Base-by-base conservation (phyloP, 2,113 vertebrate species). In the Dipodomys stephensi region DNA sequence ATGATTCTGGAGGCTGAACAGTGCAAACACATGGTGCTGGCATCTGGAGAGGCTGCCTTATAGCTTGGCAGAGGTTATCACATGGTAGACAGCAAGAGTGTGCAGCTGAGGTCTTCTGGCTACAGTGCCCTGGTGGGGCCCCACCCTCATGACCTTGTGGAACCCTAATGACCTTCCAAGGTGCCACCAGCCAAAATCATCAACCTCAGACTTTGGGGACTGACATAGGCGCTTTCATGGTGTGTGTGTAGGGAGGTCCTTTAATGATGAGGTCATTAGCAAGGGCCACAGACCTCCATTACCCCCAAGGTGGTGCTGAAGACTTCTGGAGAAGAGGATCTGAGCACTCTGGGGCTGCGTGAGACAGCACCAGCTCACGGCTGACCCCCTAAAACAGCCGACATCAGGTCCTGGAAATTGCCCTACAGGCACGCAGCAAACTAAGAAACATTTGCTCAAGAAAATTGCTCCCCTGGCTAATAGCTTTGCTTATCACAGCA, bases 341-440 rank as follows among this genome's bases (percentile, higher is more conserved):
- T 27, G 7, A 2, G 13, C 18, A 7, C 16, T 10, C 23, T 3
- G 0, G 0, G n/a, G 22, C 6, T 5, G 27, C 6, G 15, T 13
- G 83, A 53, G 7, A 57, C 3, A 25, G 16, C 39, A 57, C 10
- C 4, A 68, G 69, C 22, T 6, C 57, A 39, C 13, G 1, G 7
- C 23, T 25, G 30, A 30, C 49, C 69, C 69, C 11, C n/a, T 28
- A 8, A 44, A 49, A 53, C n/a, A 74, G 20, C 27, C 64, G 8
- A 19, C 18, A 1, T 23, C 25, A 10, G 5, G 28, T 64, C 32
- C 68, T 13, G 44, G 72, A 74, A 60, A 57, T 46, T 44, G 2
- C 30, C 68, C 85, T 62, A 25, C 23, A 32, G 62, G 27, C 35
- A 12, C 19, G 2, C 4, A 18, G 19, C 27, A 53, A 78, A 44